Conservation (phyloP, 2,113 vertebrate species). For the Tenrec ecaudatus region DNA sequence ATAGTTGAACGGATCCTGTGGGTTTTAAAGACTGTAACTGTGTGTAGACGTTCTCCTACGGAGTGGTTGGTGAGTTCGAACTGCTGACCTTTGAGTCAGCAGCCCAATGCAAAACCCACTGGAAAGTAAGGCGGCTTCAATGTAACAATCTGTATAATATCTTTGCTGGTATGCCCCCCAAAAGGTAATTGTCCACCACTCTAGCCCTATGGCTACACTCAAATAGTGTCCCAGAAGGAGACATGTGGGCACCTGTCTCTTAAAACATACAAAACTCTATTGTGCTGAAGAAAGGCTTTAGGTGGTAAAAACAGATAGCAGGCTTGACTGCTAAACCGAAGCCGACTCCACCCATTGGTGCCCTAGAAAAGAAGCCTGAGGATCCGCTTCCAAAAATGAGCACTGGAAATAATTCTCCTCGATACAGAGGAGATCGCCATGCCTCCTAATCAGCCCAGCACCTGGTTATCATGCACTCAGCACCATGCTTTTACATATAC, state of each 20-base stretch:
- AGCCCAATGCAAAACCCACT: not conserved
- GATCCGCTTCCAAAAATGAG: not conserved
- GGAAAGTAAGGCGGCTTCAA: not conserved
- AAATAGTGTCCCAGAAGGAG: not conserved
- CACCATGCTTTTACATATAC: not conserved
- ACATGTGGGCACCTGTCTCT: not conserved
- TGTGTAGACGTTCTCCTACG: too few relatives aligned
- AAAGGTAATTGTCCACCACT: not conserved
- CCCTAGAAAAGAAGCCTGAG: not conserved
- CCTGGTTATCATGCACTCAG: not conserved
- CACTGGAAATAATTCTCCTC: not conserved
- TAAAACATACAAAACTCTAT: not conserved
- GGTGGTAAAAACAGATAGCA: not conserved
- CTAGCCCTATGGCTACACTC: not conserved
- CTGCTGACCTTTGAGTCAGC: too few relatives aligned
- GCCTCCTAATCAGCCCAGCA: not conserved
- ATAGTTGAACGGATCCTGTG: too few relatives aligned
- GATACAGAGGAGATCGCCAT: not conserved
- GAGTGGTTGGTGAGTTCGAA: too few relatives aligned
- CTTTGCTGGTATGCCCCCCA: not conserved
- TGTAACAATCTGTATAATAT: too few relatives aligned
- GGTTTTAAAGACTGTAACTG: too few relatives aligned
- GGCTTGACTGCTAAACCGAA: not conserved
- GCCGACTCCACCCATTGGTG: not conserved
- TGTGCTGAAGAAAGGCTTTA: not conserved